A percentile compares a stretch with the other conserved stretches of the same genome.
These are phyloP conservation scores for Cotesia glomerata DNA, from an alignment of 1,140 invertebrate species.

Conservation along the genomic window DNA sequence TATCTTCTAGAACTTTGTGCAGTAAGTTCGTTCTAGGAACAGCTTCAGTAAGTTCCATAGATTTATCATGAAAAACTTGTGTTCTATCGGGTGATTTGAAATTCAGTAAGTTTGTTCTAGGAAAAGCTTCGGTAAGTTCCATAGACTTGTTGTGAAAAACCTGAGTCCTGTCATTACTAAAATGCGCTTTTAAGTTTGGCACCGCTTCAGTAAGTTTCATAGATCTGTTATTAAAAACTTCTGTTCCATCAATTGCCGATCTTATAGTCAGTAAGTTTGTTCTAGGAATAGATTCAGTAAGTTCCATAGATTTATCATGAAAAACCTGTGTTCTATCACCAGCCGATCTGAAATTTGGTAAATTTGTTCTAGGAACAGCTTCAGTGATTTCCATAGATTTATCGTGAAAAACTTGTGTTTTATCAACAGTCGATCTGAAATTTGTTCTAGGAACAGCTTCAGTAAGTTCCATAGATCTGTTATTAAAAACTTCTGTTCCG, in stretches of 20 bases:
- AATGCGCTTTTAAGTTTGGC: neutral
- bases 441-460: neutral
- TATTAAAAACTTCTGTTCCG: neutral
- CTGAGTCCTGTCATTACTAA: neutral
- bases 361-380: neutral
- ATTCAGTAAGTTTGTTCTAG: neutral
- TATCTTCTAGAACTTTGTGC: too few relatives aligned
- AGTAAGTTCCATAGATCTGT: constrained; percentile 32
- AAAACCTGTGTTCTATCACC: constrained; percentile 1
- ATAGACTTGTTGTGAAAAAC: constrained; percentile 16
- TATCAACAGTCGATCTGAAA: neutral
- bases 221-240: neutral
- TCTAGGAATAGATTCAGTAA: constrained; percentile 6
- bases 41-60: constrained; percentile 31
- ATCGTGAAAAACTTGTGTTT: constrained; percentile 8
- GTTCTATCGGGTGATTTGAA: constrained; percentile 3
- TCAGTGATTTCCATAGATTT: constrained; percentile 22
- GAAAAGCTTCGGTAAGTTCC: constrained; percentile 22
- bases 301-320: constrained; percentile 16
- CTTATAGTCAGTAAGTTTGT: too few relatives aligned
- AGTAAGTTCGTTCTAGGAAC: neutral
- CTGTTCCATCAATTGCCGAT: neutral
- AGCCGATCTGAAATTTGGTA: neutral
- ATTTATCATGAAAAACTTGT: constrained; percentile 16
- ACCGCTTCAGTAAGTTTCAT: constrained; percentile 31